Evolutionary conservation across 2,888 invertebrate species (phyloP), one percentile per base, ranked within the genome.

Genomic region (Patella ulyssiponensis): DNA sequence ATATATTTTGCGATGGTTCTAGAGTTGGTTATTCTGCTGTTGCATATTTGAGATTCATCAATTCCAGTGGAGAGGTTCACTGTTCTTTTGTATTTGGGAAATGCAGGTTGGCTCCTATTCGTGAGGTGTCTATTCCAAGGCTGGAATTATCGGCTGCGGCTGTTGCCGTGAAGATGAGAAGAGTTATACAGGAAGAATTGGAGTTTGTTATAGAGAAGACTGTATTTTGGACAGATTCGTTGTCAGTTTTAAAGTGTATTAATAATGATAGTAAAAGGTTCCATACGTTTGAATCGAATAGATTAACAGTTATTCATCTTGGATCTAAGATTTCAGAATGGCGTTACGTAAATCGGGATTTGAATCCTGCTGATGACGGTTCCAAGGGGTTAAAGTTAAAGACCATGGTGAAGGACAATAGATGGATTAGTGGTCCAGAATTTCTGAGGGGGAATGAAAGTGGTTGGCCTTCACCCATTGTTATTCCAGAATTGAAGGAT

Each of bases 161-260:
- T n/a, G n/a, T n/a, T n/a, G n/a, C n/a, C n/a, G n/a, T n/a, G n/a
- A n/a, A n/a, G n/a, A n/a, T n/a, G n/a, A n/a, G n/a, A n/a, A n/a
- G n/a, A n/a, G n/a, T n/a, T n/a, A n/a, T n/a, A n/a, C n/a, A n/a
- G n/a, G n/a, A n/a, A n/a, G n/a, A n/a, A n/a, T n/a, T n/a, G n/a
- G n/a, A n/a, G n/a, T n/a, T n/a, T n/a, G n/a, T n/a, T n/a, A n/a
- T n/a, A n/a, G 27, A 27, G 27, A 27, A 27, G 27, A 27, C 27
- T 64, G 64, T n/a, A 20, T 64, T 20, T 64, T 64, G 64, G 64
- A 64, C 64, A 64, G 64, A 64, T 20, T 64, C 64, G n/a, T 20
- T 64, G 64, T 64, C 64, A 17, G 64, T 64, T 64, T 64, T 64
- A 14, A 64, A 64, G 23, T 64, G 64, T n/a, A 64, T 64, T 64